Base-by-base conservation (phyloP, 2,888 invertebrate genomes). In the Fragum whitleyi region DNA sequence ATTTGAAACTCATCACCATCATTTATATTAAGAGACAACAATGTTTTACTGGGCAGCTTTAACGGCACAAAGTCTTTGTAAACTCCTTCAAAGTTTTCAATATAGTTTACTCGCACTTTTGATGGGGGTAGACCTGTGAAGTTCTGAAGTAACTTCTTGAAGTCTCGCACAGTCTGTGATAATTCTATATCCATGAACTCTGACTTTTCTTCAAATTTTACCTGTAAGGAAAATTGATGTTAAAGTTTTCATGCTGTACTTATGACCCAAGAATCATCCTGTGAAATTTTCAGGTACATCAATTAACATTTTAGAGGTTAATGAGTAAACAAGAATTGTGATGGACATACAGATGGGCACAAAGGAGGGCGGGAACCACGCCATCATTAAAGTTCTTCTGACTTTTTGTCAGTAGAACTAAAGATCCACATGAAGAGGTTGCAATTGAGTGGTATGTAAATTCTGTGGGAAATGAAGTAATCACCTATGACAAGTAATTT, bases 61-160 rank as follows among this genome's bases (percentile, higher is more conserved):
- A 98, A 97, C 94, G 97, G 97, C 93, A 98, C 32, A 0, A 32
- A 21, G 51, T 62, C 53, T 59, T 14, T 47, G 21, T 62, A 68
- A 16, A 39, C 9, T 1, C 76, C 81, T 1, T 79, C 79, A 51
- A 62, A 74, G 21, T 70, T 88, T 94, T 98, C 98, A 14, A 97
- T 96, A 93, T 98, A 98, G 94, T 96, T 98, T 26, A 98, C 95
- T 85, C 97, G 95, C 97, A 98, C 97, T 94, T 97, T 97, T 72
- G 96, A 95, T 0, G 97, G 96, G 72, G 96, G 96, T 0, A 97
- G 96, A 74, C 97, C 97, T 71, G 92, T 97, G 74, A 92, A 89
- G 71, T 91, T 90, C 79, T 87, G 83, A 14, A 93, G 81, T 3
- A 85, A 72, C 74, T 90, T 90, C 87, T 94, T 94, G 55, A 94